Evolutionary conservation across 2,113 vertebrate genomes (phyloP).

Genomic region (Sigmodon hispidus): DNA sequence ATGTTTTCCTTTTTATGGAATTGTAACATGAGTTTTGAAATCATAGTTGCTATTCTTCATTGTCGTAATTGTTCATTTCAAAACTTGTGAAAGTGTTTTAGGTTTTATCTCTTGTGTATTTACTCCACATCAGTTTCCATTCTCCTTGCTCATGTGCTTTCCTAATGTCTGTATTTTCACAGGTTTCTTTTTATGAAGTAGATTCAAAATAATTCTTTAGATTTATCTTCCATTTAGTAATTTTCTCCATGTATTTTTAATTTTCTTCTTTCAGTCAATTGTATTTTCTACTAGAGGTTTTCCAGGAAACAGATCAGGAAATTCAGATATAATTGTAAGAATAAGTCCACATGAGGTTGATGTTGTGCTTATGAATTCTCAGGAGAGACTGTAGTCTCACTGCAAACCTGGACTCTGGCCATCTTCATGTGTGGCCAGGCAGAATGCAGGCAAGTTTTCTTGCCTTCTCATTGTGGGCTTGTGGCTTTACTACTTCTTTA

Average conservation of each 20-base stretch:
- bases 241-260: slow-evolving; percentile 5
- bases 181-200: not conserved
- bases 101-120: not conserved
- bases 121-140: not conserved
- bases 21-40: not conserved
- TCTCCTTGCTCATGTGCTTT: not conserved
- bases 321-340: not conserved
- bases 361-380: not conserved
- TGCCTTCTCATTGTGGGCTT: not conserved
- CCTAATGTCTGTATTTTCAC: not conserved
- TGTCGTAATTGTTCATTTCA: not conserved
- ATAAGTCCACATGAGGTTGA: not conserved
- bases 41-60: not conserved
- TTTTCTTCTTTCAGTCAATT: slow-evolving; percentile 9
- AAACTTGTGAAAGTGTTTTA: not conserved
- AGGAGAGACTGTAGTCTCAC: not conserved
- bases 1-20: not conserved
- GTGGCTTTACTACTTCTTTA: not conserved
- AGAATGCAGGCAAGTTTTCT: not conserved
- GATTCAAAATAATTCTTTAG: not conserved
- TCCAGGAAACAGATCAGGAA: not conserved
- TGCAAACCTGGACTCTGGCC: not conserved
- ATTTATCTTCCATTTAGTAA: not conserved
- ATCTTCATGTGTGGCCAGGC: not conserved
- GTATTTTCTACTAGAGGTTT: not conserved